Percentiles rank a stretch among this genome's conserved stretches.
These are phyloP conservation scores for Crepidodera aurea DNA, from an alignment of 2,888 invertebrate species.

Conservation along the genomic window DNA sequence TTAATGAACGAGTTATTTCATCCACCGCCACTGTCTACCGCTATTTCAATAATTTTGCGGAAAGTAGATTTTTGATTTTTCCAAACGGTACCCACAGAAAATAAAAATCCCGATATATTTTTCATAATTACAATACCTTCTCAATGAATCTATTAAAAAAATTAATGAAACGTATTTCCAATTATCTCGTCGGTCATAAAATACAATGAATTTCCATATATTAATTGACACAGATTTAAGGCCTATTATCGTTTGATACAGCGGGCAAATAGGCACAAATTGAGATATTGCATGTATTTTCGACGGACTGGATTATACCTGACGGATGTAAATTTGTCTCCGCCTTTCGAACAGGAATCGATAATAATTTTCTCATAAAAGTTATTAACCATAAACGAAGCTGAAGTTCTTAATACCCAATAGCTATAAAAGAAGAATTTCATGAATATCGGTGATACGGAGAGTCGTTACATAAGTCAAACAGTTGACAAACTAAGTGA, in stretches of 20 bases:
- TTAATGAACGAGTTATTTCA: too few relatives aligned
- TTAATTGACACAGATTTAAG: constrained; percentile 1
- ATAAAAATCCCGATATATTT: too few relatives aligned
- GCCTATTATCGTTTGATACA: constrained; percentile 1
- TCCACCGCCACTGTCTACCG: too few relatives aligned
- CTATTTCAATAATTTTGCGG: too few relatives aligned
- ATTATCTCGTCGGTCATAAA: constrained; percentile 5
- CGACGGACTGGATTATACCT: constrained; percentile 19
- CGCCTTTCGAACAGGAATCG: constrained; percentile 26
- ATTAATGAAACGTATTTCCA: background rate
- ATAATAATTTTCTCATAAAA: constrained; percentile 34
- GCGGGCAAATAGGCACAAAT: constrained; percentile 13
- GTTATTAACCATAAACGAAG: constrained; percentile 35
- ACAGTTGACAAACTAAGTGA: constrained; percentile 54
- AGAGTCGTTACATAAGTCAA: constrained; percentile 43
- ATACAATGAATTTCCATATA: constrained; percentile 5
- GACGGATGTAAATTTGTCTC: constrained; percentile 25
- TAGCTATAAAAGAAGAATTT: constrained; percentile 35
- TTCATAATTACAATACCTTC: too few relatives aligned
- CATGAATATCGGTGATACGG: constrained; percentile 26
- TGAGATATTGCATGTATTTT: constrained; percentile 16
- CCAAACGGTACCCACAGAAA: too few relatives aligned
- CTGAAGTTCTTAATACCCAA: constrained; percentile 31
- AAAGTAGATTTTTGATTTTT: too few relatives aligned
- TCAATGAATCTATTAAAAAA: too few relatives aligned